These are phyloP conservation scores for Remorina albescens DNA, from an alignment of 2,797 vertebrate species.

Conservation along the genomic window DNA sequence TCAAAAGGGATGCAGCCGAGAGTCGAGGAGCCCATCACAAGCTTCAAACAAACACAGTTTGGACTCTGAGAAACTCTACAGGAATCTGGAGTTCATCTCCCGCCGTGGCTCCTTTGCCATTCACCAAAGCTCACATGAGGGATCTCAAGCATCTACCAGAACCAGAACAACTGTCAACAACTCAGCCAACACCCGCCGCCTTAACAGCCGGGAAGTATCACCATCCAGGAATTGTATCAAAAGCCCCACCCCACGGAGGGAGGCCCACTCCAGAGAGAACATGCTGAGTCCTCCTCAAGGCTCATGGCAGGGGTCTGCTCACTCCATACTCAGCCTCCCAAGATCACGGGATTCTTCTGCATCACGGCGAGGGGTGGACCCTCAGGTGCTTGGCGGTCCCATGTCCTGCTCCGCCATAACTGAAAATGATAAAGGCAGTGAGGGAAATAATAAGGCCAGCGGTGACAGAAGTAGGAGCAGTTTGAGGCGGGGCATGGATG, in stretches of 20 bases:
- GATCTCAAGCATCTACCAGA: constrained; percentile 64
- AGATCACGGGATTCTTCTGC: constrained; percentile 67
- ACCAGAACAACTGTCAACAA: constrained; percentile 68
- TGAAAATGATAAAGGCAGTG: constrained; percentile 57
- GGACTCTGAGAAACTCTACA: constrained; percentile 85
- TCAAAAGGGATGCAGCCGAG: constrained; percentile 35
- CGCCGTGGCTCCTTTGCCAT: constrained; percentile 66
- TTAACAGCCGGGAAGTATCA: constrained; percentile 76
- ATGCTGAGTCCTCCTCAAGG: constrained; percentile 75
- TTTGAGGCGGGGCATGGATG: constrained; percentile 79
- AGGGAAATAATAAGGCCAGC: not conserved
- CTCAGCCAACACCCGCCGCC: constrained; percentile 52
- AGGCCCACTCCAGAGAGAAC: constrained; percentile 58
- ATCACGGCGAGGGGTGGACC: constrained; percentile 50
- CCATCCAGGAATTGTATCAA: constrained; percentile 67
- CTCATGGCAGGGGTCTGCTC: constrained; percentile 79
- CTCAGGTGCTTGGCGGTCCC: constrained; percentile 35
- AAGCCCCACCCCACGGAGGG: constrained; percentile 60
- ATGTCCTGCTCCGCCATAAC: constrained; percentile 42
- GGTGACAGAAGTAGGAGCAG: constrained; percentile 79
- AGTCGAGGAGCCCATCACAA: constrained; percentile 70
- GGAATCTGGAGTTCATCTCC: constrained; percentile 84
- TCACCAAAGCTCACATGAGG: constrained; percentile 60
- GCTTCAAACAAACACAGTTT: constrained; percentile 81
- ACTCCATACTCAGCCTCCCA: constrained; percentile 76